Conservation (phyloP, 2,113 vertebrate genomes). For the Syngnathoides biaculeatus region DNA sequence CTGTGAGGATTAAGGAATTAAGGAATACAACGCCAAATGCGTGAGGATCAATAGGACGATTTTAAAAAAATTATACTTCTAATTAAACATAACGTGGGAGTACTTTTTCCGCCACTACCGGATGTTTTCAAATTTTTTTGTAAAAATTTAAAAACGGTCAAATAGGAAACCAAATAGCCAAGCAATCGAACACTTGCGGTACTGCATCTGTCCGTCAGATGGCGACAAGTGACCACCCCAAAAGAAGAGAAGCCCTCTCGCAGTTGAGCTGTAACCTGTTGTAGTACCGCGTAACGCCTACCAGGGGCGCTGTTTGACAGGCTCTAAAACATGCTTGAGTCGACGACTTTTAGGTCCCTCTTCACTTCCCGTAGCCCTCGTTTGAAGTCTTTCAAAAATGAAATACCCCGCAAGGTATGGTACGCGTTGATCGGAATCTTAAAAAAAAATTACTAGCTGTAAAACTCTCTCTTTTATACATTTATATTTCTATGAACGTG, state of each 20-base stretch:
- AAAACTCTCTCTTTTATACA: background rate
- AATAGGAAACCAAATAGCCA: background rate
- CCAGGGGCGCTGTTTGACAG: background rate
- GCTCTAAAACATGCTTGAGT: background rate
- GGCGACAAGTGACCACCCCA: conserved; percentile 55
- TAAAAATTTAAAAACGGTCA: too few species aligned
- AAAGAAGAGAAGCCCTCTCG: background rate
- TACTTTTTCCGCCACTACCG: too few species aligned
- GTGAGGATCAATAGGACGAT: too few species aligned
- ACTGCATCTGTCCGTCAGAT: conserved; percentile 59
- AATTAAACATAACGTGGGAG: too few species aligned
- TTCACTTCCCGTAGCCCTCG: conserved; percentile 36
- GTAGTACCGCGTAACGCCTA: background rate
- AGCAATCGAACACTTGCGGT: background rate
- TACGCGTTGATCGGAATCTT: background rate
- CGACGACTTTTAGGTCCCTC: conserved; percentile 38
- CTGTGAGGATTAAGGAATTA: too few species aligned
- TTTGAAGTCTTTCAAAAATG: conserved; percentile 14
- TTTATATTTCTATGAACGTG: background rate
- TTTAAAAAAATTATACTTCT: too few species aligned
- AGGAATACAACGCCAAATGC: too few species aligned
- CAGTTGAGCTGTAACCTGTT: background rate
- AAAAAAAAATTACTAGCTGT: background rate
- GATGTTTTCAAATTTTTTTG: background rate
- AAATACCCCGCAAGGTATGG: conserved; percentile 22